Percentiles rank a stretch among this genome's conserved stretches.
These are phyloP conservation scores for Micrasema minimum DNA, from an alignment of 1,140 invertebrate genomes.

Conservation along the genomic window DNA sequence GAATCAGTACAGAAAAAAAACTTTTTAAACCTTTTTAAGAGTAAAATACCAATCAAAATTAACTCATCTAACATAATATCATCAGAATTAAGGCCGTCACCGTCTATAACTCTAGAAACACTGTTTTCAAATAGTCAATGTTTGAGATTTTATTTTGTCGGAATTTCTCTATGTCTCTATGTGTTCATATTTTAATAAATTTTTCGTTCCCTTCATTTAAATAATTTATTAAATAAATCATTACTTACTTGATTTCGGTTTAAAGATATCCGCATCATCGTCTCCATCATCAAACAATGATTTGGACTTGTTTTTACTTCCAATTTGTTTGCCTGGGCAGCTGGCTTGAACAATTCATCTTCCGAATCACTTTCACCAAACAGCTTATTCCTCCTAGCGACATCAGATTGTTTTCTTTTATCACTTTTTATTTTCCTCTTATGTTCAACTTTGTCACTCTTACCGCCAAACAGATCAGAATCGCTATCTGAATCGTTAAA, in stretches of 20 bases:
- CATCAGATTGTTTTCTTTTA: conserved; percentile 28
- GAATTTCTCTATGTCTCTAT: too few species aligned
- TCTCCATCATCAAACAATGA: conserved; percentile 39
- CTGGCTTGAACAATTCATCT: conserved; percentile 43
- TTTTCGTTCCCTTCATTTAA: too few species aligned
- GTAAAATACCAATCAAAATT: too few species aligned
- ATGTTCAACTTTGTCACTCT: conserved; percentile 12
- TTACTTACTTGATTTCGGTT: conserved; percentile 43
- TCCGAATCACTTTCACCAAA: conserved; percentile 35
- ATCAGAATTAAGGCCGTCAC: too few species aligned
- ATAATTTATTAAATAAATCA: too few species aligned
- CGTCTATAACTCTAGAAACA: too few species aligned
- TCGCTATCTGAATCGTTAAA: conserved; percentile 48
- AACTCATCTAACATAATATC: too few species aligned
- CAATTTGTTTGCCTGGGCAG: conserved; percentile 19
- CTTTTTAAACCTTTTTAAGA: too few species aligned
- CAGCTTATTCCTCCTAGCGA: conserved; percentile 1
- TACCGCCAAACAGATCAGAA: conserved; percentile 41
- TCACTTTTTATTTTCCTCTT: conserved; percentile 21
- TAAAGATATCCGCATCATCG: conserved; percentile 45
- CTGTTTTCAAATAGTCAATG: too few species aligned
- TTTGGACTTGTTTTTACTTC: conserved; percentile 25
- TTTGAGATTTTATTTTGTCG: too few species aligned
- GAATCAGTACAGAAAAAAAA: too few species aligned
- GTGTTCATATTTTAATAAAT: too few species aligned